Evolutionary conservation across 1,140 invertebrate species (phyloP).

Genomic region (Drosophila tropicalis): DNA sequence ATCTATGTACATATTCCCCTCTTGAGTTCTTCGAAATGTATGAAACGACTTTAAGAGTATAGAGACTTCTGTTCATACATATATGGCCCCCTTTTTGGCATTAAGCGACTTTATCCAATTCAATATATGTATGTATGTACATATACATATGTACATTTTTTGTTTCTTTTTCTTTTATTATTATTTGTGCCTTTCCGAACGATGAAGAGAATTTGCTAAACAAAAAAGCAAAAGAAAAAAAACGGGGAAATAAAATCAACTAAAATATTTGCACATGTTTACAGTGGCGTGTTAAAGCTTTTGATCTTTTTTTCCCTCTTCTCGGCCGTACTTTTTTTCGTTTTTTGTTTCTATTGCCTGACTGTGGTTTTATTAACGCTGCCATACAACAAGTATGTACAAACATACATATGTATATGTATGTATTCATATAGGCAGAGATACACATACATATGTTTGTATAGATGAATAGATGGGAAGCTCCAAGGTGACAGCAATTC

Average conservation of each 20-base stretch:
- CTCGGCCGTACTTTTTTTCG: neutral
- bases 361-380: constrained; percentile 72
- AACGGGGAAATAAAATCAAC: constrained; percentile 69
- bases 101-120: constrained; percentile 72
- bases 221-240: constrained; percentile 31
- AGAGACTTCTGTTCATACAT: neutral
- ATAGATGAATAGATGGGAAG: constrained; percentile 9
- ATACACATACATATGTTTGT: constrained; percentile 13
- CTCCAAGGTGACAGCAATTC: constrained; percentile 71
- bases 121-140: constrained; percentile 35
- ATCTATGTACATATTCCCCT: too few species aligned
- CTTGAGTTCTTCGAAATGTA: too few species aligned
- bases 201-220: constrained; percentile 23
- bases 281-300: constrained; percentile 64
- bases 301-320: constrained; percentile 68
- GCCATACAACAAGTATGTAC: constrained; percentile 33
- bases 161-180: constrained; percentile 47
- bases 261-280: constrained; percentile 78
- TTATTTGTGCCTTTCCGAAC: constrained; percentile 42
- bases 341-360: constrained; percentile 46
- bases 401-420: constrained; percentile 6
- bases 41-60: neutral
- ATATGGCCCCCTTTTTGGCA: constrained; percentile 42
- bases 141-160: constrained; percentile 13
- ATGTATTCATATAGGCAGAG: neutral